Percentiles rank a stretch among this genome's conserved stretches.
These are phyloP conservation scores for Anarhynchus alexandrinus DNA, from an alignment of 2,113 vertebrate genomes.

Conservation along the genomic window DNA sequence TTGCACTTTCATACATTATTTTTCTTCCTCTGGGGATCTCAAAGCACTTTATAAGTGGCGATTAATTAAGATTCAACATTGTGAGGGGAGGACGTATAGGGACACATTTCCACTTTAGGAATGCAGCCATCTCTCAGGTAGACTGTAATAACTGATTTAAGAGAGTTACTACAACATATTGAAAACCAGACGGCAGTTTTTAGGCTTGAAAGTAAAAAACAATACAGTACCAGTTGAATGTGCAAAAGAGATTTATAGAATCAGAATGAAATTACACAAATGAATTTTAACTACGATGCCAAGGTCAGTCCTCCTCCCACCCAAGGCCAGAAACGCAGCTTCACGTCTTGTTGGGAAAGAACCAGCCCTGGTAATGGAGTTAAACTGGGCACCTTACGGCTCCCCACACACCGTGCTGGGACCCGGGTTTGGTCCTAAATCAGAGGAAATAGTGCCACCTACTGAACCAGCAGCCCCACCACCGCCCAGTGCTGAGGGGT, in stretches of 20 bases:
- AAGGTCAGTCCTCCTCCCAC: background rate
- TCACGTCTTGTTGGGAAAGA: background rate
- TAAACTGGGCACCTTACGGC: background rate
- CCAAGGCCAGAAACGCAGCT: background rate
- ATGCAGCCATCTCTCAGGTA: background rate
- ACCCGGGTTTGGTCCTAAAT: background rate
- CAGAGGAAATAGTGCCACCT: slow-evolving; percentile 54
- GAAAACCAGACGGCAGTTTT: background rate
- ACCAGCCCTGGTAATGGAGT: background rate
- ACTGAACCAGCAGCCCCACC: background rate
- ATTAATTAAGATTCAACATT: slow-evolving; percentile 39
- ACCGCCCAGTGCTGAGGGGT: background rate
- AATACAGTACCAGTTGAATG: background rate
- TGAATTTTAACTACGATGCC: background rate
- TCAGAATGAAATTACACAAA: background rate
- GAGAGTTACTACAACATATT: background rate
- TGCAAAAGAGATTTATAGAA: background rate
- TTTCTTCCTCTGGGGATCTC: background rate
- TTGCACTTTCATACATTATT: background rate
- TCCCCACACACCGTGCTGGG: background rate
- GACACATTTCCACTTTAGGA: background rate
- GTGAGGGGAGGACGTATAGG: background rate
- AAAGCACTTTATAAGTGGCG: background rate
- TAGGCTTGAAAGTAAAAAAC: background rate
- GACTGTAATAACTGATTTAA: background rate